These are phyloP conservation scores for Lasius fuliginosus DNA, from an alignment of 2,888 invertebrate species.

Conservation along the genomic window DNA sequence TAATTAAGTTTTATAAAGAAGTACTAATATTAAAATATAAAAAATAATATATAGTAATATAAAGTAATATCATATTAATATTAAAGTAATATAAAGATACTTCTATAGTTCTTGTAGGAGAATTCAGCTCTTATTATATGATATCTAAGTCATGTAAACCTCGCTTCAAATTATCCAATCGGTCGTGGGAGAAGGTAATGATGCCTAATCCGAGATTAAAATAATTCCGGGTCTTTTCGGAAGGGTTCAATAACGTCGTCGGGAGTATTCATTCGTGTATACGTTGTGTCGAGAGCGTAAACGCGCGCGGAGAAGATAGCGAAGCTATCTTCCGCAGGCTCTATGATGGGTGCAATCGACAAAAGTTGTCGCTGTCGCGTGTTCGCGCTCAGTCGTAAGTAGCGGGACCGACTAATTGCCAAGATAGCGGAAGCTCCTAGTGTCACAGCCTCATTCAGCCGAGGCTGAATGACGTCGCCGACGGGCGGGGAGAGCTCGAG, in stretches of 20 bases:
- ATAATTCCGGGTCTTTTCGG: constrained; percentile 62
- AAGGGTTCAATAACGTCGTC: constrained; percentile 82
- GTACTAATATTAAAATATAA: neutral
- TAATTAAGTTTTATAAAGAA: neutral
- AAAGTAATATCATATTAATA: neutral
- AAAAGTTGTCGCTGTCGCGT: constrained; percentile 45
- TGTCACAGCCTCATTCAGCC: constrained; percentile 62
- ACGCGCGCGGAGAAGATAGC: constrained; percentile 5
- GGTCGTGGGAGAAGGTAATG: constrained; percentile 12
- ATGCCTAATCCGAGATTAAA: constrained; percentile 39
- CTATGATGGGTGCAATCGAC: constrained; percentile 27
- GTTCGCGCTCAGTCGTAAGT: constrained; percentile 41
- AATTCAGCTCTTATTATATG: neutral
- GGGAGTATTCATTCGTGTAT: constrained; percentile 26
- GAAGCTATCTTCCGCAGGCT: neutral
- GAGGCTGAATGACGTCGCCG: constrained; percentile 81
- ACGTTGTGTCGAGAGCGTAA: constrained; percentile 28
- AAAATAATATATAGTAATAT: neutral
- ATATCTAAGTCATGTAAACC: neutral
- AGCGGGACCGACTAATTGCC: constrained; percentile 52
- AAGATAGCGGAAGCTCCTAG: constrained; percentile 60
- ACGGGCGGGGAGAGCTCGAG: constrained; percentile 52
- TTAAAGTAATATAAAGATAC: neutral
- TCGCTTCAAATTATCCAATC: constrained; percentile 12
- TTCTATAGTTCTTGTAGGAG: neutral